Conservation (phyloP, 2,797 vertebrate species). For the Micrastur ruficollis region DNA sequence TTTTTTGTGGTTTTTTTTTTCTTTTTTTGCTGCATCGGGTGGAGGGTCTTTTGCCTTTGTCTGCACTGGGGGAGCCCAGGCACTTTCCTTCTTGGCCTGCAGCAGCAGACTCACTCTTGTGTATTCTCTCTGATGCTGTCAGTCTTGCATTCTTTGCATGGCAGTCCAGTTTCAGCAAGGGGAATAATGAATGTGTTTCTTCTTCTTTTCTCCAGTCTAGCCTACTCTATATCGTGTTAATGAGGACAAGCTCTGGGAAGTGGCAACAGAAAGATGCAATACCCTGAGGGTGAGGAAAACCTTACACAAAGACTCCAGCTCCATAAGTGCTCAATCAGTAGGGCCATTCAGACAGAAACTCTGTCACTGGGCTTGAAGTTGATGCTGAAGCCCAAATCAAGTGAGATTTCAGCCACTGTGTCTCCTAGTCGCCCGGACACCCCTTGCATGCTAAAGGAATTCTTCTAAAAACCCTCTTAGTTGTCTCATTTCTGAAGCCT, state of each 20-base stretch:
- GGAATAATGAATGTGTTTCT: slow-evolving; percentile 12
- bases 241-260: not conserved
- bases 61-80: not conserved
- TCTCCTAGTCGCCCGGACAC: not conserved
- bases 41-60: not conserved
- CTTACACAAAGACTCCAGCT: not conserved
- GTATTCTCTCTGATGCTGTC: not conserved
- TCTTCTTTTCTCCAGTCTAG: not conserved
- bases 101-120: not conserved
- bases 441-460: not conserved
- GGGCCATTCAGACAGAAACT: not conserved
- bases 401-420: not conserved
- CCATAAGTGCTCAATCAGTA: not conserved
- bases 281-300: not conserved
- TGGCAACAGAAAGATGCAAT: not conserved
- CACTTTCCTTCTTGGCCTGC: not conserved
- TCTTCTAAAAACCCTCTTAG: not conserved
- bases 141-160: slow-evolving; percentile 21
- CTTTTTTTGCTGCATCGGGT: not conserved
- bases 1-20: too few relatives aligned
- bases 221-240: not conserved
- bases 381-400: not conserved
- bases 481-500: not conserved
- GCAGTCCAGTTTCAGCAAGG: not conserved
- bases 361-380: not conserved